These are phyloP conservation scores for Macrosoma leucophasiata DNA, from an alignment of 2,888 invertebrate genomes.

Conservation along the genomic window DNA sequence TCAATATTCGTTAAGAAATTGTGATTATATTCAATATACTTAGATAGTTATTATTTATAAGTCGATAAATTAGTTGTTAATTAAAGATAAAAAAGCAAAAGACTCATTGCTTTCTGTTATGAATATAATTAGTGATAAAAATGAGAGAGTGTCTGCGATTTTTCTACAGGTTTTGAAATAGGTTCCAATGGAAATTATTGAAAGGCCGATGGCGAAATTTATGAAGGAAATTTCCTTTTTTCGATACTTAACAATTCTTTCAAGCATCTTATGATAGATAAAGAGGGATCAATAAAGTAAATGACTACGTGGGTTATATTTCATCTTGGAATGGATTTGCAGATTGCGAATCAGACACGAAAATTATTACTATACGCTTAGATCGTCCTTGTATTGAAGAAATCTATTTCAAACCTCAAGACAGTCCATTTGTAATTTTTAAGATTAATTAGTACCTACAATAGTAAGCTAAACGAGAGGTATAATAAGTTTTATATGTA, in stretches of 20 bases:
- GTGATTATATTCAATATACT: conserved; percentile 49
- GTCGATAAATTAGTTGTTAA: conserved; percentile 37
- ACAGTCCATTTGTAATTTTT: conserved; percentile 51
- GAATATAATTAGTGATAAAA: conserved; percentile 24
- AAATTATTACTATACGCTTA: conserved; percentile 9
- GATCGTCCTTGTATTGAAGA: conserved; percentile 31
- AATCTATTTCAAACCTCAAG: conserved; percentile 68
- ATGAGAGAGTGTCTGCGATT: conserved; percentile 42
- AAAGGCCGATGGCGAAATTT: conserved; percentile 14
- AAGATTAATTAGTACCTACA: conserved; percentile 41
- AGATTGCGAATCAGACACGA: neutral
- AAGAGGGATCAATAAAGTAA: conserved; percentile 59
- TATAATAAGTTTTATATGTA: conserved; percentile 49
- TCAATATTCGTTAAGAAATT: conserved; percentile 44
- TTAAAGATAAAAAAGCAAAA: conserved; percentile 29
- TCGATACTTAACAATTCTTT: neutral
- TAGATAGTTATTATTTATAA: too few species aligned
- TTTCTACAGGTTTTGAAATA: conserved; percentile 68
- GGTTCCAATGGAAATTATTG: conserved; percentile 27
- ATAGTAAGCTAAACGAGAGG: conserved; percentile 43
- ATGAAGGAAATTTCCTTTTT: conserved; percentile 33
- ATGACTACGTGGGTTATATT: conserved; percentile 8
- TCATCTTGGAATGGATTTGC: conserved; percentile 1
- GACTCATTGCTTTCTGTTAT: conserved; percentile 42
- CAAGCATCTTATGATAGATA: conserved; percentile 52